These are phyloP conservation scores for Enteromius anoplus DNA, from an alignment of 2,797 vertebrate species.

Conservation along the genomic window DNA sequence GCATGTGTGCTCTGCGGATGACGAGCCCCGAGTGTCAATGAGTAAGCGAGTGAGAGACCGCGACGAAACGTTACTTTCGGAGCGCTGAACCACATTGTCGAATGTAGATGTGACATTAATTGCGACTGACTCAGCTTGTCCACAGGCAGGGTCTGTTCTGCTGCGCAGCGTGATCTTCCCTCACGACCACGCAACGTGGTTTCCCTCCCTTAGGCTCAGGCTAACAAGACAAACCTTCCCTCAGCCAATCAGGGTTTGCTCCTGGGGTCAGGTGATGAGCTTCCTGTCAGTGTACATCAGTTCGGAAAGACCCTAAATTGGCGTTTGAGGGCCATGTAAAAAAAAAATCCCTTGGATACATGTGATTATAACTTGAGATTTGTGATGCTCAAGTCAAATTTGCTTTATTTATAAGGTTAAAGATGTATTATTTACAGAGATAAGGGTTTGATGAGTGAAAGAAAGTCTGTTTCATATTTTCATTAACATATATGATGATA, in stretches of 20 bases:
- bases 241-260: conserved; percentile 66
- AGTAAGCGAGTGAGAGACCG: conserved; percentile 40
- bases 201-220: conserved; percentile 34
- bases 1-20: conserved; percentile 65
- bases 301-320: conserved; percentile 4
- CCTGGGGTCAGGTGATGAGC: conserved; percentile 64
- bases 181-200: conserved; percentile 43
- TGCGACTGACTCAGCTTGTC: conserved; percentile 64
- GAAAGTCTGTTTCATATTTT: not conserved
- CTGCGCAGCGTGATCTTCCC: conserved; percentile 39
- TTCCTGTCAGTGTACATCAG: conserved; percentile 68
- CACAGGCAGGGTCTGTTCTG: conserved; percentile 67
- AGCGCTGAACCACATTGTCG: conserved; percentile 35
- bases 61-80: conserved; percentile 50
- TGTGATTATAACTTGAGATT: not conserved
- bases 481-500: not conserved
- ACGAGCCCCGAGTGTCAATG: conserved; percentile 48
- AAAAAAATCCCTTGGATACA: not conserved
- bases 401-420: not conserved
- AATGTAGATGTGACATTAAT: conserved; percentile 58
- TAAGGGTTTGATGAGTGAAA: not conserved
- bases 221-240: conserved; percentile 13
- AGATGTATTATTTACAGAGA: not conserved
- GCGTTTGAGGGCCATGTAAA: not conserved
- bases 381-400: not conserved